Conservation (phyloP, 2,888 invertebrate species). For the Bugula neritina region DNA sequence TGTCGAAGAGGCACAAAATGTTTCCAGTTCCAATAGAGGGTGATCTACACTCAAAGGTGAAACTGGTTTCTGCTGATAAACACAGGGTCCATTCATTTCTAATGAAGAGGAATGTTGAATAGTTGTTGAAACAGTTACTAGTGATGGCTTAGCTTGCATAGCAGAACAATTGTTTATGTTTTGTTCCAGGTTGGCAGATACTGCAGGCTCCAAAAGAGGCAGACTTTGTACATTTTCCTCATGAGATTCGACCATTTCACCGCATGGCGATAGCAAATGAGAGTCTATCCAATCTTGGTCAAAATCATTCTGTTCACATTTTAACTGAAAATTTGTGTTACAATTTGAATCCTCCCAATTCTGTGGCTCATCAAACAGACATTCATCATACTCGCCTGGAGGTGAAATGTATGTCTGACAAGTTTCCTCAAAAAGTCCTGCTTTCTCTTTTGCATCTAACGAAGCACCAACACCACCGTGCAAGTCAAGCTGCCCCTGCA, state of each 20-base stretch:
- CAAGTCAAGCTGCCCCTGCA: background rate
- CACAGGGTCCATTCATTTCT: no score
- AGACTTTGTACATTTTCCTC: background rate
- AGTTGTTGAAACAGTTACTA: background rate
- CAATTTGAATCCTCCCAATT: background rate
- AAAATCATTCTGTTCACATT: background rate
- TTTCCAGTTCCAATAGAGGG: no score
- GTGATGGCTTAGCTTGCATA: background rate
- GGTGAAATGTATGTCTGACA: background rate
- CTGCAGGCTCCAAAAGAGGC: background rate
- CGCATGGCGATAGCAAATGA: conserved; percentile 1
- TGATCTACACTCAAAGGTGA: no score
- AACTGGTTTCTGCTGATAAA: no score
- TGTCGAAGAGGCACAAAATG: no score
- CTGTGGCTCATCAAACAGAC: conserved; percentile 9
- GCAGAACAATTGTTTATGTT: no score
- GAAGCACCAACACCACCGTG: background rate
- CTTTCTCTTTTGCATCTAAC: background rate
- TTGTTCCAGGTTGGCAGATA: no score
- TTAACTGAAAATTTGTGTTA: no score
- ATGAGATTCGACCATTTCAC: conserved; percentile 12
- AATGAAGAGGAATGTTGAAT: background rate
- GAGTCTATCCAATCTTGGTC: conserved; percentile 24
- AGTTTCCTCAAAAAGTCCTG: background rate
- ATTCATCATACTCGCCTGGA: background rate